Evolutionary conservation across 2,888 invertebrate species (phyloP).

Genomic region (Baccha elongata): DNA sequence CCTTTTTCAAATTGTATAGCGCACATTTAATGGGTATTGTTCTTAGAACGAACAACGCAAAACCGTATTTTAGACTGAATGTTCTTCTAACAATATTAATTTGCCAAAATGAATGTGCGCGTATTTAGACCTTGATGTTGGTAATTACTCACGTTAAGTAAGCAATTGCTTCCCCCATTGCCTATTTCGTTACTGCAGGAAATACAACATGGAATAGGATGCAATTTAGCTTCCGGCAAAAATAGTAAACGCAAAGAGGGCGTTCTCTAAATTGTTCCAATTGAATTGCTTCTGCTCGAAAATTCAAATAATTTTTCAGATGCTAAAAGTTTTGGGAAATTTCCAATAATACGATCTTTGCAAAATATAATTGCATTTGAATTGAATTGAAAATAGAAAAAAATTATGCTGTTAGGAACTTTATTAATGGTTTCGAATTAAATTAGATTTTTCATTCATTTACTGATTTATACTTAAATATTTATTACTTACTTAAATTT

Average conservation of each 20-base stretch:
- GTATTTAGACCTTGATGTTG: slow-evolving; percentile 33
- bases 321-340: too few relatives aligned
- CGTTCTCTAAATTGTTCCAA: background rate
- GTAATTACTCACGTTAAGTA: slow-evolving; percentile 39
- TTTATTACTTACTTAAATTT: too few relatives aligned
- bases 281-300: background rate
- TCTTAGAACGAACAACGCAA: slow-evolving; percentile 13
- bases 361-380: too few relatives aligned
- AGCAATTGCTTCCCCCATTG: slow-evolving; percentile 7
- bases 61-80: slow-evolving; percentile 16
- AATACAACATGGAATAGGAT: background rate
- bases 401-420: too few relatives aligned
- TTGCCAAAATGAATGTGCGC: slow-evolving; percentile 33
- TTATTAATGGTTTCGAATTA: too few relatives aligned
- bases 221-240: too few relatives aligned
- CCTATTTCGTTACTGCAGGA: too few relatives aligned
- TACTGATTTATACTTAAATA: too few relatives aligned
- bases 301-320: slow-evolving; percentile 2
- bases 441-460: too few relatives aligned
- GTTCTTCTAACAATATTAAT: slow-evolving; percentile 40
- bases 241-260: too few relatives aligned
- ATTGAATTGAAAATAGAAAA: too few relatives aligned
- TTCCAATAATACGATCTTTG: too few relatives aligned
- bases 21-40: slow-evolving; percentile 7
- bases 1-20: background rate